Base-by-base conservation (phyloP, 2,888 invertebrate species). In the Drosophila fungiperda region DNA sequence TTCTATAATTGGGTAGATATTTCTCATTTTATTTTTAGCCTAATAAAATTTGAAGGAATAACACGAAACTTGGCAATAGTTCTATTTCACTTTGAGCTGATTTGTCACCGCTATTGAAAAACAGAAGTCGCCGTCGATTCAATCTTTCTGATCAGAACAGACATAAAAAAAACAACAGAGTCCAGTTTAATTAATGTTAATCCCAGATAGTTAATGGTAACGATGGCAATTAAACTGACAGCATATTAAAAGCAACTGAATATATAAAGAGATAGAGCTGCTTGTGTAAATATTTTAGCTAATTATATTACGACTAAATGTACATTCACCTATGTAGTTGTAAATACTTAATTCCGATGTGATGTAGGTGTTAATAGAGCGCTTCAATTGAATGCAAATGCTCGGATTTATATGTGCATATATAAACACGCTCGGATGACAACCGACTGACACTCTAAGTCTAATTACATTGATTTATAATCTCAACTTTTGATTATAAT, bases 311-410 rank as follows among this genome's bases (percentile, higher is more conserved):
- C 38, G 68, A 66, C 36, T 29, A 45, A 0, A 17, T 35, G 11
- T 26, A 40, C 59, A 23, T 23, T 38, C 26, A 11, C 15, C 33
- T 20, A 26, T 35, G 17, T 33, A 52, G 40, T 32, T 52, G n/a
- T 45, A 63, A 38, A 65, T 62, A 40, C 11, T n/a, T 74, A 73
- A 69, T 69, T 57, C 26, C 29, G n/a, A 73, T 62, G 26, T 26
- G n/a, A 11, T 26, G 23, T 53, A 59, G 57, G 38, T 57, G 38
- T 52, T 23, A 58, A 26, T n/a, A 23, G 35, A 11, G 32, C 54
- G 63, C 38, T 55, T 62, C 64, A 53, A 73, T 83, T 73, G 60
- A 82, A 84, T 87, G 84, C 84, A 76, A 83, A 83, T 82, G 32
- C 54, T 59, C 17, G n/a, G 50, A 52, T 57, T 61, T 35, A 49